phyloP scores from a whole-genome alignment of 2,888 invertebrate genomes.

The Lithophane semibrunnea region DNA sequence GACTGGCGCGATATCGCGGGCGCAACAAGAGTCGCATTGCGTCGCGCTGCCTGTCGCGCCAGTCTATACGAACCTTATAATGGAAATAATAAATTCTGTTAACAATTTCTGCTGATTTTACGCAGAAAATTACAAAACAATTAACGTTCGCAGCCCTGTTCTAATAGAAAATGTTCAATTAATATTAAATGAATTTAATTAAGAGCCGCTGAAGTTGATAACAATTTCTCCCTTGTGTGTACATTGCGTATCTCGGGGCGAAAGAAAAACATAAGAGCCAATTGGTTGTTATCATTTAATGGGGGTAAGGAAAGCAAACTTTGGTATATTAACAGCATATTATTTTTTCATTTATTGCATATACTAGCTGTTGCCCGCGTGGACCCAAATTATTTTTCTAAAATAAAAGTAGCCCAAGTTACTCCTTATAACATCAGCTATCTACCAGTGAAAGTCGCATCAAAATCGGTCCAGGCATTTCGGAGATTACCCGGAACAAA shows the following conservation, averaged over 20 bases:
- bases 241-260: conserved; percentile 4
- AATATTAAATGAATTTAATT: conserved; percentile 44
- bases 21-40: too few relatives aligned
- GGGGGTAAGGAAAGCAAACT: not conserved
- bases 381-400: too few relatives aligned
- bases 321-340: not conserved
- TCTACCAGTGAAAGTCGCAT: too few relatives aligned
- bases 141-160: not conserved
- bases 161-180: conserved; percentile 28
- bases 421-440: too few relatives aligned
- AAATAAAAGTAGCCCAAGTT: too few relatives aligned
- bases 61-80: too few relatives aligned
- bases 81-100: not conserved
- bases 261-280: conserved; percentile 30
- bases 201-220: conserved; percentile 23
- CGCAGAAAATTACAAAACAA: conserved; percentile 37
- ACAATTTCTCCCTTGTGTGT: conserved; percentile 33
- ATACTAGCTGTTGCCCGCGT: too few relatives aligned
- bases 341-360: too few relatives aligned
- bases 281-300: conserved; percentile 37
- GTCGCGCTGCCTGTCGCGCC: too few relatives aligned
- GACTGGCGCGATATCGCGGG: too few relatives aligned
- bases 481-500: too few relatives aligned
- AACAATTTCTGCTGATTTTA: conserved; percentile 15
- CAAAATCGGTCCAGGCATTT: too few relatives aligned